These are phyloP conservation scores for Thalassarche chlororhynchos DNA, from an alignment of 2,113 vertebrate species.

Conservation along the genomic window DNA sequence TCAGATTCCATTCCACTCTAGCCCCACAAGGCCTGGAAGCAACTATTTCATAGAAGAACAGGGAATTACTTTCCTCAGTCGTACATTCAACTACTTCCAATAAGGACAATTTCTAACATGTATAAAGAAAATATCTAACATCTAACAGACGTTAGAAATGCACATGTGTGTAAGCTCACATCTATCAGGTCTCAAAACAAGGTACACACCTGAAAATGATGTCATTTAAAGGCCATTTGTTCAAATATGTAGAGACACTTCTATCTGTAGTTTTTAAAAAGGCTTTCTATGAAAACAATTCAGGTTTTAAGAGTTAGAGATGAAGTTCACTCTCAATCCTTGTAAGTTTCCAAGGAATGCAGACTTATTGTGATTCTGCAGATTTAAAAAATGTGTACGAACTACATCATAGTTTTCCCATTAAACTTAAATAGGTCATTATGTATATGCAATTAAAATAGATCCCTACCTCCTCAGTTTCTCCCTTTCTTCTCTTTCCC, in stretches of 20 bases:
- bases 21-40: background rate
- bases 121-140: background rate
- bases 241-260: background rate
- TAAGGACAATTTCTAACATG: background rate
- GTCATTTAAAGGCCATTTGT: background rate
- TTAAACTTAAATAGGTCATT: background rate
- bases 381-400: background rate
- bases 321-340: background rate
- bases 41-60: background rate
- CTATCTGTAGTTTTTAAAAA: background rate
- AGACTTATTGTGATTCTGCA: background rate
- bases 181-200: background rate
- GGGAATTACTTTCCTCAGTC: background rate
- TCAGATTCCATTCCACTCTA: background rate
- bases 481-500: slow-evolving; percentile 88
- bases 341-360: background rate
- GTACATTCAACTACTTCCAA: background rate
- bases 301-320: background rate
- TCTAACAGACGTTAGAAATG: background rate
- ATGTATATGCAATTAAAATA: background rate
- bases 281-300: background rate
- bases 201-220: background rate
- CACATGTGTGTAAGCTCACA: background rate
- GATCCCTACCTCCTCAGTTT: slow-evolving; percentile 76
- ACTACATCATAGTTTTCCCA: background rate